Percentiles rank a stretch among this genome's conserved stretches.
Conservation (phyloP, 2,888 invertebrate species). For the Neocrepidodera transversa region DNA sequence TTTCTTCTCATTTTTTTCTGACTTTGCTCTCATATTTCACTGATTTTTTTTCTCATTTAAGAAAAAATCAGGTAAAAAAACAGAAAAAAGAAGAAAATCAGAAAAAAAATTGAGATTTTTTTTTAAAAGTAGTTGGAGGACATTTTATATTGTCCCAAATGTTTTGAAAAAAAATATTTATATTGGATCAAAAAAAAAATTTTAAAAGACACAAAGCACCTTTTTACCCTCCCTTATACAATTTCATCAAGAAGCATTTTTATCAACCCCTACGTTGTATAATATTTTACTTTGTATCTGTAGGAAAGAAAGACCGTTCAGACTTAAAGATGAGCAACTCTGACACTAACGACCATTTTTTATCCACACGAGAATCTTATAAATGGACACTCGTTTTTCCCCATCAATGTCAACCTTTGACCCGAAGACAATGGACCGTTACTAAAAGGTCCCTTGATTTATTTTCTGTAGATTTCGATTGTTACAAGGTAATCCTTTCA, state of each 20-base stretch:
- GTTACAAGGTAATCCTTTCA: slow-evolving; percentile 15
- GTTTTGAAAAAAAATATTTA: too few relatives aligned
- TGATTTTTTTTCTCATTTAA: too few relatives aligned
- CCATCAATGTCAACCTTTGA: slow-evolving; percentile 15
- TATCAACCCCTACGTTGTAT: not conserved
- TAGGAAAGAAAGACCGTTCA: not conserved
- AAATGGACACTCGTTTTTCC: slow-evolving; percentile 15
- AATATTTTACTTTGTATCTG: slow-evolving; percentile 7
- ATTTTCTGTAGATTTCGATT: slow-evolving; percentile 6
- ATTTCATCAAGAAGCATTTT: not conserved
- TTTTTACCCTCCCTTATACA: not conserved
- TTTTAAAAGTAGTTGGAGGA: too few relatives aligned
- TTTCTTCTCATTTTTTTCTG: too few relatives aligned
- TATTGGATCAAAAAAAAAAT: too few relatives aligned
- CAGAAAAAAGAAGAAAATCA: too few relatives aligned
- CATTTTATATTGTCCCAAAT: too few relatives aligned
- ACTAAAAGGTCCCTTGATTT: slow-evolving; percentile 12
- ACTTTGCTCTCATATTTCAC: too few relatives aligned
- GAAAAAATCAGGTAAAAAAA: too few relatives aligned
- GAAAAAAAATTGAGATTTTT: too few relatives aligned
- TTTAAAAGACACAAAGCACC: too few relatives aligned
- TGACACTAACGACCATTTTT: slow-evolving; percentile 10
- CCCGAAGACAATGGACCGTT: slow-evolving; percentile 15
- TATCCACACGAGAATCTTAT: slow-evolving; percentile 11
- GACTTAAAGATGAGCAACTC: slow-evolving; percentile 5